Evolutionary conservation across 2,797 vertebrate genomes (phyloP), one percentile per base, ranked within the genome.

Genomic region (Distichodus sexfasciatus): DNA sequence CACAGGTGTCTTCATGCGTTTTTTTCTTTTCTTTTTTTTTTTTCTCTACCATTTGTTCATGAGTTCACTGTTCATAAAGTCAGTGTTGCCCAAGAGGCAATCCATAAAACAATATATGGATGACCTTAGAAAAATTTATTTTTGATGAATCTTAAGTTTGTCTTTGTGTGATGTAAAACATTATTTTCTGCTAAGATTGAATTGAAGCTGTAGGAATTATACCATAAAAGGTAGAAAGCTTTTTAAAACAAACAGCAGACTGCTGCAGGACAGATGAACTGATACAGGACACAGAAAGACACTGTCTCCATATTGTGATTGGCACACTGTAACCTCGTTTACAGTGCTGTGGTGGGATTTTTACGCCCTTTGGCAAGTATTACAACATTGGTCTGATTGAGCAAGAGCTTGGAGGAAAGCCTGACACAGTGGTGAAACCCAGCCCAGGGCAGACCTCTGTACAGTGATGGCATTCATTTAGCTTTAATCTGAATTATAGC

Each of bases 1-100:
- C 78, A 79, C 88, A 91, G 88, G 87, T 90, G 87, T 84, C 83
- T 86, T 87, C 82, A 83, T 90, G 86, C 81, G 71, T 58, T 73
- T 44, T 53, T 71, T 57, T 31, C 61, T 31, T 62, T 17, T 19
- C 3, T 61, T 65, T 59, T 77, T 71, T 44, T 47, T 17, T 55
- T 23, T 36, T 36, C 7, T 68, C 33, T 10, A 15, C 23, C 29
- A n/a, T 67, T 46, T 7, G 2, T 44, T 43, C 40, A 31, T 3
- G 60, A 48, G 26, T 3, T 29, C 21, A 61, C 21, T 6, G 21
- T 61, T 61, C n/a, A 51, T 17, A 26, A 23, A 26, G 46, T 47
- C 44, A 47, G 4, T 6, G 4, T 2, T 47, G 5, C 7, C 17
- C 5, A 40, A 15, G 6, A 21, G 1, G 43, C 2, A 17, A 14